Conservation (phyloP, 1,140 invertebrate species). For the Drosophila pruinosa region DNA sequence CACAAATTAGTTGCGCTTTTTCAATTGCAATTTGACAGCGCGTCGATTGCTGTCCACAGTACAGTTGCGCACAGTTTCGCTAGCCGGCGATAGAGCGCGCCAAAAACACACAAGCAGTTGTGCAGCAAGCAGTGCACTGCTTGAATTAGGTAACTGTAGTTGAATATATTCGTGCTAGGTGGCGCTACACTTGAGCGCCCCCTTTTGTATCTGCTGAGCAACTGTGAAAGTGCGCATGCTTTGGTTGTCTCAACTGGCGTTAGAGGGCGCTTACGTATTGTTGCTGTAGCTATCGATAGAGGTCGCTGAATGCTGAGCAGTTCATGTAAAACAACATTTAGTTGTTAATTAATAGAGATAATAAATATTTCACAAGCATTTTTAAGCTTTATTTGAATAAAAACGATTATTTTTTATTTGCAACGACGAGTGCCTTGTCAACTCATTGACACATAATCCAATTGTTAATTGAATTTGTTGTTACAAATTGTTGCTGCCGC, state of each 20-base stretch:
- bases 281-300: background rate
- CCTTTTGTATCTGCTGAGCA: background rate
- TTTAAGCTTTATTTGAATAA: too few relatives aligned
- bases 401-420: too few relatives aligned
- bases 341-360: background rate
- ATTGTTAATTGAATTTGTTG: conserved; percentile 28
- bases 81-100: conserved; percentile 3
- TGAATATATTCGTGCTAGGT: background rate
- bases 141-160: too few relatives aligned
- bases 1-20: conserved; percentile 35
- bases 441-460: conserved; percentile 16
- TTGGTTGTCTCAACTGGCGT: background rate
- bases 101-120: too few relatives aligned
- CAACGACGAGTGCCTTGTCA: background rate
- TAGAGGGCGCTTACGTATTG: background rate
- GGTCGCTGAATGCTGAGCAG: too few relatives aligned
- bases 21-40: conserved; percentile 26
- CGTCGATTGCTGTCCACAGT: background rate
- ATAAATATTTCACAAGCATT: background rate
- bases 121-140: background rate
- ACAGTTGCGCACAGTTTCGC: background rate
- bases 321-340: too few relatives aligned
- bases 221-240: background rate
- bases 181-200: background rate
- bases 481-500: background rate